Evolutionary conservation across 2,888 invertebrate genomes (phyloP).

Genomic region (Theretra japonica): DNA sequence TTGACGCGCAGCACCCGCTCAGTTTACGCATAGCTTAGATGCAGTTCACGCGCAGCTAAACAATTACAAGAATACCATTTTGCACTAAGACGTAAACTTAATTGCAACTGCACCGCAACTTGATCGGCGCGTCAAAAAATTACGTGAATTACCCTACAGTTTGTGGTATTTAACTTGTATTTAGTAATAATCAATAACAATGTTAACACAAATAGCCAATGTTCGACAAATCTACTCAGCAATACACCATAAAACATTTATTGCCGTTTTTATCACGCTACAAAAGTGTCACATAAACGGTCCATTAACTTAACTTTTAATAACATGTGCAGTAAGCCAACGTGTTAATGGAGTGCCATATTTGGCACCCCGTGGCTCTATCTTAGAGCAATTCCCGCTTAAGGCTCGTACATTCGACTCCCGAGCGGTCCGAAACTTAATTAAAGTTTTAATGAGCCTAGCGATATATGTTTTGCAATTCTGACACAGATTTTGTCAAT

Average conservation of each 20-base stretch:
- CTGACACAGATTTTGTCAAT: slow-evolving; percentile 19
- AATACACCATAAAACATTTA: slow-evolving; percentile 36
- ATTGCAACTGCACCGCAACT: too few relatives aligned
- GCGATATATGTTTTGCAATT: slow-evolving; percentile 50
- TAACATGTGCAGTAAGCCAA: slow-evolving; percentile 42
- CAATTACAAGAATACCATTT: too few relatives aligned
- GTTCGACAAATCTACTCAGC: slow-evolving; percentile 27
- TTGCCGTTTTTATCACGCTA: slow-evolving; percentile 36
- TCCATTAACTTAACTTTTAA: slow-evolving; percentile 52
- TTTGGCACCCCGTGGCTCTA: slow-evolving; percentile 54
- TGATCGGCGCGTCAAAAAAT: too few relatives aligned
- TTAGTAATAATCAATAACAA: not conserved
- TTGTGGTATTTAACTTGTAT: too few relatives aligned
- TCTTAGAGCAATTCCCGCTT: slow-evolving; percentile 51
- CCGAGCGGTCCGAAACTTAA: slow-evolving; percentile 69
- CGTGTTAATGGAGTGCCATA: slow-evolving; percentile 52
- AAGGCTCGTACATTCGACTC: slow-evolving; percentile 61
- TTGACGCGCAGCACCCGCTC: too few relatives aligned
- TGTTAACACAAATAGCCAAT: not conserved
- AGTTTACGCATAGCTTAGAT: too few relatives aligned
- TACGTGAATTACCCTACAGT: too few relatives aligned
- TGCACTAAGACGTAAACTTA: too few relatives aligned
- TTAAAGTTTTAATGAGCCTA: slow-evolving; percentile 77
- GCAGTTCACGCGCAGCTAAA: too few relatives aligned
- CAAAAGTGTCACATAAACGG: slow-evolving; percentile 50